Base-by-base conservation (phyloP, 2,113 vertebrate genomes). In the Chamaea fasciata region DNA sequence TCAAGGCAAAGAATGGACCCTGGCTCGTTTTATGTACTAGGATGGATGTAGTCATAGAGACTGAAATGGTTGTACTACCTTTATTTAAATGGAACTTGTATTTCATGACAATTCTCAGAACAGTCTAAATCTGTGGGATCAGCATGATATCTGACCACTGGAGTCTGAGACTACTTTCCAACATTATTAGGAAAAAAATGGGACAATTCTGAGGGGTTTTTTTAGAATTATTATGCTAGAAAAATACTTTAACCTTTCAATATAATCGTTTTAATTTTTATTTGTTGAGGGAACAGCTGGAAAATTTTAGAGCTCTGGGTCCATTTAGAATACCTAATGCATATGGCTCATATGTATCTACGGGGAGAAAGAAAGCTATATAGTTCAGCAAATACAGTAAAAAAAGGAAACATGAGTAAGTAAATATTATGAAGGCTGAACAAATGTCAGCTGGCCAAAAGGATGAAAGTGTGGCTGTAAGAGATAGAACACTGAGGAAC, bases 401-500 rank as follows among this genome's bases (percentile, higher is more conserved):
- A 79, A 84, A 84, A 81, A 57, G 52, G 82, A 86, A 92, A 92
- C 62, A 60, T 8, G 30, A 83, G 42, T 74, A 80, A 78, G 76
- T 92, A 90, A 92, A 88, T 94, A 90, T 81, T 78, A 75, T 78
- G 82, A 95, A 92, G 77, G 33, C 49, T 83, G 84, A 95, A 42
- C 50, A 94, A 94, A 95, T 88, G 87, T 96, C 93, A 95, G 37
- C 71, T 78, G 64, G 39, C n/a, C 64, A 44, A 68, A 90, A 67
- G 53, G 68, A 83, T 6, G 20, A 63, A 84, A 70, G 22, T 56
- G 60, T 28, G 69, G 3, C 23, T 93, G 15, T 47, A 27, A 31
- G 24, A 3, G 6, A 59, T 44, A 22, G 55, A 69, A 75, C 21
- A 74, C 35, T 56, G 44, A 74, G 39, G 76, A 87, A 39, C 28